These are phyloP conservation scores for Psilanteris sp. DNA, from an alignment of 1,140 invertebrate species.

Conservation along the genomic window DNA sequence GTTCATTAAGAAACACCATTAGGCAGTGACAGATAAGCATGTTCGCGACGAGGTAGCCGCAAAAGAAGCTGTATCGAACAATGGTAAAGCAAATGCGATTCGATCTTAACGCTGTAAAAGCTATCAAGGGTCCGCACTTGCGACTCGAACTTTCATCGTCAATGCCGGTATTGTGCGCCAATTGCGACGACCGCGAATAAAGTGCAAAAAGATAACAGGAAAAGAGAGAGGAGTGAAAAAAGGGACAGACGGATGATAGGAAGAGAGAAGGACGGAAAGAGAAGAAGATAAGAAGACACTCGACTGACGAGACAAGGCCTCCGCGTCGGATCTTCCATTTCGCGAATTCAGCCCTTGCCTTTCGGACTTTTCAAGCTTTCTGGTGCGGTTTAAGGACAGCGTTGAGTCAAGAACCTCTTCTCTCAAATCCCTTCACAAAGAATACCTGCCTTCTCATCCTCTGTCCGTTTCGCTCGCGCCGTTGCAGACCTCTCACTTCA, in stretches of 20 bases:
- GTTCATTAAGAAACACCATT: conserved; percentile 33
- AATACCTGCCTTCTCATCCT: conserved; percentile 61
- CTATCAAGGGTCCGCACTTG: conserved; percentile 54
- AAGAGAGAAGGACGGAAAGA: conserved; percentile 20
- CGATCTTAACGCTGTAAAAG: conserved; percentile 54
- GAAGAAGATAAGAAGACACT: conserved; percentile 32
- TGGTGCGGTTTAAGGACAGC: conserved; percentile 71
- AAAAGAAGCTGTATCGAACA: conserved; percentile 60
- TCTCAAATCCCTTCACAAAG: conserved; percentile 75
- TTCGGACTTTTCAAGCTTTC: conserved; percentile 72
- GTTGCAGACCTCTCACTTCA: conserved; percentile 6
- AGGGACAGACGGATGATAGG: conserved; percentile 4
- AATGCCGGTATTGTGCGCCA: conserved; percentile 57
- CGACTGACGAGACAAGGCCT: conserved; percentile 59
- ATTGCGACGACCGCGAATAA: conserved; percentile 58
- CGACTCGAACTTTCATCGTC: conserved; percentile 51
- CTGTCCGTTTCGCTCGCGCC: conserved; percentile 1
- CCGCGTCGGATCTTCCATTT: conserved; percentile 70
- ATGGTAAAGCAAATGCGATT: conserved; percentile 60
- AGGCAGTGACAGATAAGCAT: conserved; percentile 46
- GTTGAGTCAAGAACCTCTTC: conserved; percentile 71
- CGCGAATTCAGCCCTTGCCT: conserved; percentile 72
- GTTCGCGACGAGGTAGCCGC: conserved; percentile 21
- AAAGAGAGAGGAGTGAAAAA: conserved; percentile 8
- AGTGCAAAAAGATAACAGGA: conserved; percentile 51